A percentile compares a stretch with the other conserved stretches of the same genome.
These are phyloP conservation scores for Brachionus rubens DNA, from an alignment of 1,140 invertebrate genomes.

Conservation along the genomic window DNA sequence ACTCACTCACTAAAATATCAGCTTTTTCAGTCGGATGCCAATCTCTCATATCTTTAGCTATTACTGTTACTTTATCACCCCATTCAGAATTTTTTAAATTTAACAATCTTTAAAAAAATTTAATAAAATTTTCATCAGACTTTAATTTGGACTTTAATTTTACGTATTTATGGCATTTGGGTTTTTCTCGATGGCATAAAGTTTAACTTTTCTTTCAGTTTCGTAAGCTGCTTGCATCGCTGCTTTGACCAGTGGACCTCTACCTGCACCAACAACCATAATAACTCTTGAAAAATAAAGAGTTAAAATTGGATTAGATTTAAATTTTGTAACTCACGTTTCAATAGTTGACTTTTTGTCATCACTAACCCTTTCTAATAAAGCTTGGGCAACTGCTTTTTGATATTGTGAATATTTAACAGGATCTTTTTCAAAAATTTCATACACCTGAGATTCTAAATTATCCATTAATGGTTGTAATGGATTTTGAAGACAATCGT, in stretches of 20 bases:
- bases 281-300: slow-evolving; percentile 49
- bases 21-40: slow-evolving; percentile 77
- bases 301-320: background rate
- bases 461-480: slow-evolving; percentile 91
- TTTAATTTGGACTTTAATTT: slow-evolving; percentile 50
- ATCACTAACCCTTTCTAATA: slow-evolving; percentile 64
- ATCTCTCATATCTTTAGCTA: slow-evolving; percentile 70
- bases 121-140: background rate
- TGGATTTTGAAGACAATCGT: slow-evolving; percentile 42
- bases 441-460: slow-evolving; percentile 89
- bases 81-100: slow-evolving; percentile 77
- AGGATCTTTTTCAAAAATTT: slow-evolving; percentile 96
- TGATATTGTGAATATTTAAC: slow-evolving; percentile 92
- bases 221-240: slow-evolving; percentile 72
- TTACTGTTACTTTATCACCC: slow-evolving; percentile 65
- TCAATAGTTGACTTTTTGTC: slow-evolving; percentile 61
- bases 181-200: slow-evolving; percentile 95
- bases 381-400: slow-evolving; percentile 67
- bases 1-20: slow-evolving; percentile 92
- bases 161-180: slow-evolving; percentile 86
- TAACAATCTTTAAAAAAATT: slow-evolving; percentile 63
- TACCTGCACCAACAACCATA: slow-evolving; percentile 70
- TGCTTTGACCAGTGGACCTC: slow-evolving; percentile 85
- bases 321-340: slow-evolving; percentile 57
- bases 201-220: slow-evolving; percentile 60